These are phyloP conservation scores for Arenaria interpres DNA, from an alignment of 2,113 vertebrate species.

Conservation along the genomic window DNA sequence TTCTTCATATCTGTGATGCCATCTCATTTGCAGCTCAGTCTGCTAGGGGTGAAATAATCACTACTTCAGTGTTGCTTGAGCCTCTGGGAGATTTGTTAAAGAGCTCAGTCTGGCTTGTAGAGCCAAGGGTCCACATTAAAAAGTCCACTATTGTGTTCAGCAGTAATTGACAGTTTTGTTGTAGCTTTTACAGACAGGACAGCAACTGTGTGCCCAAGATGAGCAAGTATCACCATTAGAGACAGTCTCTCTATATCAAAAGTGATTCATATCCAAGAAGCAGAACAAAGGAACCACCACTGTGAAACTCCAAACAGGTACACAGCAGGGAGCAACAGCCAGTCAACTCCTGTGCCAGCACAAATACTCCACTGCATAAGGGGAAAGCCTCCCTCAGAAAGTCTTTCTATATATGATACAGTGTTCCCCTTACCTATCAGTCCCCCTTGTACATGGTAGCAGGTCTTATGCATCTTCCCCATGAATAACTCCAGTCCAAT, in stretches of 20 bases:
- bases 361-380: fast-evolving
- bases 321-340: neutral
- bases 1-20: neutral
- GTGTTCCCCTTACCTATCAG: constrained; percentile 75
- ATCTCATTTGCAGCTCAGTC: neutral
- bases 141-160: neutral
- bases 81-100: neutral
- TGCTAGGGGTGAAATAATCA: neutral
- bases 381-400: neutral
- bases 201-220: neutral
- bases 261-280: neutral
- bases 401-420: fast-evolving
- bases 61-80: neutral
- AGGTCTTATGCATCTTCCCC: constrained; percentile 99
- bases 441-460: constrained; percentile 78
- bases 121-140: neutral
- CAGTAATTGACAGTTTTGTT: neutral
- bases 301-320: neutral
- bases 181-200: neutral
- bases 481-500: constrained; percentile 98
- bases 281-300: neutral
- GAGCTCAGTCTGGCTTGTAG: neutral
- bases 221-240: neutral
- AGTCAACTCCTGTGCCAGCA: neutral
- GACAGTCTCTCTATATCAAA: neutral